These are phyloP conservation scores for Drosophila funebris DNA, from an alignment of 1,140 invertebrate species.

Conservation along the genomic window DNA sequence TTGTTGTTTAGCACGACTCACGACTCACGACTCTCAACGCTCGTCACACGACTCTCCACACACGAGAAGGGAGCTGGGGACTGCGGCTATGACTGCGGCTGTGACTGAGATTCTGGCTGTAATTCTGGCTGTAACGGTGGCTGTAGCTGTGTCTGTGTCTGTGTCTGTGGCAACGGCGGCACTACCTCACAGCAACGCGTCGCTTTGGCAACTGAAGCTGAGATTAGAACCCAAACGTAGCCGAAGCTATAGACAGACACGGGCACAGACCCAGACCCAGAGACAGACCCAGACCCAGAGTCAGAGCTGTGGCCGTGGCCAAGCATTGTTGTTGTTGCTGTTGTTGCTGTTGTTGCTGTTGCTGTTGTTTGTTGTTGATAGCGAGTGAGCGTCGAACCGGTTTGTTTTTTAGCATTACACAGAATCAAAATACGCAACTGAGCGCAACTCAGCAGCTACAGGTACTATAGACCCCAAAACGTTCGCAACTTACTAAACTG, in stretches of 20 bases:
- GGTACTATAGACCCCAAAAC: background rate
- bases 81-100: background rate
- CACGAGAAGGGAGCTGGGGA: background rate
- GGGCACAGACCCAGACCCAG: background rate
- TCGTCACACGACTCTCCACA: background rate
- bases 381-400: constrained; percentile 29
- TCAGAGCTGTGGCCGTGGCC: constrained; percentile 2
- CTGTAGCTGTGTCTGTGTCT: background rate
- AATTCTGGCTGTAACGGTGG: background rate
- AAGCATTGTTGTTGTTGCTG: background rate
- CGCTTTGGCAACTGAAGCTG: constrained; percentile 51
- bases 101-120: background rate
- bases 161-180: constrained; percentile 1
- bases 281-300: background rate
- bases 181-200: constrained; percentile 45
- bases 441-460: constrained; percentile 5
- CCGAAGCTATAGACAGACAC: background rate
- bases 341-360: background rate
- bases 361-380: constrained; percentile 3
- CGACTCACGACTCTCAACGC: background rate
- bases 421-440: constrained; percentile 35
- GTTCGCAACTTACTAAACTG: background rate
- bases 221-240: constrained; percentile 40
- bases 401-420: constrained; percentile 42
- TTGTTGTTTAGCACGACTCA: background rate